Conservation (phyloP, 2,797 vertebrate genomes). For the Acanthurus lineatus region DNA sequence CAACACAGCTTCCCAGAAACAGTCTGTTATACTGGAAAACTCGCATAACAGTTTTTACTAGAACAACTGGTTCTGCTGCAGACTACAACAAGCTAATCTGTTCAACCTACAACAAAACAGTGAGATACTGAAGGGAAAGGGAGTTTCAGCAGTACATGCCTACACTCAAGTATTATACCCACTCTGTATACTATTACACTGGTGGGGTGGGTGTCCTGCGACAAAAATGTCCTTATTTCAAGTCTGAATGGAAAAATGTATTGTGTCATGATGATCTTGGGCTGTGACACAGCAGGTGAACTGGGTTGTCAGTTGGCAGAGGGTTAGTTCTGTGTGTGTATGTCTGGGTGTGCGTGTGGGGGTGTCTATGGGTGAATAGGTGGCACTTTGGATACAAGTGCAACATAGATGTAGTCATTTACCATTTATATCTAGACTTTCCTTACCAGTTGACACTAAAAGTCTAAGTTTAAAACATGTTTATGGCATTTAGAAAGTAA, state of each 20-base stretch:
- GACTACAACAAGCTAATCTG: not conserved
- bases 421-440: not conserved
- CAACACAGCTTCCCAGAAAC: too few relatives aligned
- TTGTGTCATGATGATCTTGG: not conserved
- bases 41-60: not conserved
- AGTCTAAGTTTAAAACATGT: not conserved
- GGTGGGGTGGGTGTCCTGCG: not conserved
- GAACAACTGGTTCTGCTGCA: not conserved
- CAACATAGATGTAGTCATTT: not conserved
- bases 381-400: not conserved
- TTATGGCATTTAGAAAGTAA: not conserved
- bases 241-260: not conserved
- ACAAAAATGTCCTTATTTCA: not conserved
- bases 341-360: not conserved
- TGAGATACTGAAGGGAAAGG: too few relatives aligned
- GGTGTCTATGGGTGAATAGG: not conserved
- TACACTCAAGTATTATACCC: too few relatives aligned
- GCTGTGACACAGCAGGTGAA: not conserved
- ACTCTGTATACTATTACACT: too few relatives aligned
- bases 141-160: not conserved
- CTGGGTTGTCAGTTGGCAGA: not conserved
- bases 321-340: not conserved
- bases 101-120: not conserved
- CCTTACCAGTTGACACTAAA: not conserved
- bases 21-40: not conserved